phyloP scores from a whole-genome alignment of 2,797 vertebrate species.

The Falco peregrinus region DNA sequence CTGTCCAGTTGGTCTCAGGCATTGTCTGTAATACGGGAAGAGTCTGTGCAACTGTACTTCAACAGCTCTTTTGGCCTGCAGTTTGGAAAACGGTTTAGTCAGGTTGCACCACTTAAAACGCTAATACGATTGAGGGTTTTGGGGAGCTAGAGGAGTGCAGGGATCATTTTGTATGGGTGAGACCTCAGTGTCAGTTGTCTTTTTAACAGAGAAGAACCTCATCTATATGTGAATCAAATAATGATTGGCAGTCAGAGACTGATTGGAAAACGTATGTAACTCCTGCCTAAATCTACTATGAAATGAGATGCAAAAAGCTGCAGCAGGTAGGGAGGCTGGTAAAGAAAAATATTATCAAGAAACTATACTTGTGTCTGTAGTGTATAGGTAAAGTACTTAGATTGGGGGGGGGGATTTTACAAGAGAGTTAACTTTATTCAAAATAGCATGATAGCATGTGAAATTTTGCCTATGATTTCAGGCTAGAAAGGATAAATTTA shows the following conservation, averaged over 20 bases:
- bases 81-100: background rate
- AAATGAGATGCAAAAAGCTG: background rate
- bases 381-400: background rate
- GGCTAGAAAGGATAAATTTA: background rate
- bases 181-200: background rate
- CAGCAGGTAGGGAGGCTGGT: background rate
- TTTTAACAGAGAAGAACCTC: background rate
- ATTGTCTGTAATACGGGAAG: background rate
- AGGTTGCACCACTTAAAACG: background rate
- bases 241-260: background rate
- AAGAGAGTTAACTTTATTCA: background rate
- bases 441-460: background rate
- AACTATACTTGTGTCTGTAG: background rate
- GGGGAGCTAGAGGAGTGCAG: background rate
- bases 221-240: background rate
- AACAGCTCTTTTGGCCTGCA: background rate
- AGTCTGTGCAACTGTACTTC: slow-evolving; percentile 28
- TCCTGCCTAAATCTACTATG: background rate
- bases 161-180: background rate
- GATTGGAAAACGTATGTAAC: background rate
- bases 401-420: background rate
- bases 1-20: slow-evolving; percentile 2
- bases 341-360: background rate
- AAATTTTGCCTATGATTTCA: background rate
- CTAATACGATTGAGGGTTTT: background rate